Evolutionary conservation across 2,797 vertebrate genomes (phyloP).

Genomic region (Paramormyrops hopkinsi): DNA sequence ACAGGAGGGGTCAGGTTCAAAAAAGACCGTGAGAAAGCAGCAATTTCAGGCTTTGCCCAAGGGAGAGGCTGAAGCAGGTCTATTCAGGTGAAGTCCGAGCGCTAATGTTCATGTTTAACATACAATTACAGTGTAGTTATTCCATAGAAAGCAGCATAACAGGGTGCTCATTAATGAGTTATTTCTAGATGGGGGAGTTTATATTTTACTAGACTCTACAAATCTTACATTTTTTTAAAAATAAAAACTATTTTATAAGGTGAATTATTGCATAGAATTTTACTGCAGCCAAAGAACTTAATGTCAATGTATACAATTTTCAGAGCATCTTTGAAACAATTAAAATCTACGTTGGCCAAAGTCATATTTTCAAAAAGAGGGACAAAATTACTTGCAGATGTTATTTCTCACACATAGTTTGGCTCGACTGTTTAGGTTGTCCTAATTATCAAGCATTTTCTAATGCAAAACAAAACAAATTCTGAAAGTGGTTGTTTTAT

Average conservation of each 20-base stretch:
- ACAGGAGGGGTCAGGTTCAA: background rate
- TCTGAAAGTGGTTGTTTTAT: slow-evolving; percentile 23
- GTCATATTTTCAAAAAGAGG: slow-evolving; percentile 17
- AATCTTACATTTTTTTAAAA: background rate
- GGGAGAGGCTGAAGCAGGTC: background rate
- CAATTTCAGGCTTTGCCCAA: background rate
- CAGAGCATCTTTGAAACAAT: slow-evolving; percentile 30
- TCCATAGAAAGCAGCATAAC: slow-evolving; percentile 2
- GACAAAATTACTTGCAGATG: slow-evolving; percentile 36
- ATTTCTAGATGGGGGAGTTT: slow-evolving; percentile 15
- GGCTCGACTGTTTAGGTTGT: slow-evolving; percentile 24
- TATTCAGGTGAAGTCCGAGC: background rate
- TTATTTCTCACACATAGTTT: slow-evolving; percentile 30
- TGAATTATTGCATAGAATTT: slow-evolving; percentile 14
- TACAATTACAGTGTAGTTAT: slow-evolving; percentile 19
- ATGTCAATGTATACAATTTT: slow-evolving; percentile 21
- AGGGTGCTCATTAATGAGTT: background rate
- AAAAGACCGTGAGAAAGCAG: background rate
- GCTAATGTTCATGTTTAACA: slow-evolving; percentile 17
- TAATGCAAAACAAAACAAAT: slow-evolving; percentile 20
- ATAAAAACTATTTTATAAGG: slow-evolving; percentile 23
- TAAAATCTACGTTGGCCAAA: slow-evolving; percentile 22
- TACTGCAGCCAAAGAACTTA: slow-evolving; percentile 14
- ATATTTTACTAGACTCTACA: slow-evolving; percentile 24
- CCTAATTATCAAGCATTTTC: slow-evolving; percentile 23